These are phyloP conservation scores for Marasmarcha lunaedactyla DNA, from an alignment of 2,888 invertebrate species.

Conservation along the genomic window DNA sequence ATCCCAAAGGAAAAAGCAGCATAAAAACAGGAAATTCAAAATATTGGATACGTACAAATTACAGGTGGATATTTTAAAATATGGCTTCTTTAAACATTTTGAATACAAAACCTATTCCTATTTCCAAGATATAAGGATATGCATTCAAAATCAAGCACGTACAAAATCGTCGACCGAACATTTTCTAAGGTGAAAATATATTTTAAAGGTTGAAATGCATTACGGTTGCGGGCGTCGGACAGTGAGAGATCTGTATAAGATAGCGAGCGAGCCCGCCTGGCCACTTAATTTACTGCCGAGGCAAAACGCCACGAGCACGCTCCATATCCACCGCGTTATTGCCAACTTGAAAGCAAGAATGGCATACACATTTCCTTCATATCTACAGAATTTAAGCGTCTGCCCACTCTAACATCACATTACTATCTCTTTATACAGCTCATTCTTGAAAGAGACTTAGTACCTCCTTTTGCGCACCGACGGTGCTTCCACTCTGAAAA, in stretches of 20 bases:
- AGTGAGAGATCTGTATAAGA: conserved; percentile 40
- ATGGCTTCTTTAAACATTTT: not conserved
- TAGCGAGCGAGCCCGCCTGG: conserved; percentile 40
- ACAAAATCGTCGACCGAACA: conserved; percentile 1
- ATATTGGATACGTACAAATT: no score
- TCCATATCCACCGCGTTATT: conserved; percentile 63
- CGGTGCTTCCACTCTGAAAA: conserved; percentile 5
- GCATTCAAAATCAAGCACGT: conserved; percentile 1
- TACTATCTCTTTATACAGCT: conserved; percentile 33
- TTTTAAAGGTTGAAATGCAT: not conserved
- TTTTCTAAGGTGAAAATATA: not conserved
- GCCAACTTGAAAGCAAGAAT: conserved; percentile 66
- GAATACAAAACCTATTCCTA: not conserved
- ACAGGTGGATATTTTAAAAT: no score
- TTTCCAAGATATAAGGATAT: not conserved
- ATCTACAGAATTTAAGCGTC: conserved; percentile 54
- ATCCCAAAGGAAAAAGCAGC: no score
- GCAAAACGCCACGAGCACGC: conserved; percentile 60
- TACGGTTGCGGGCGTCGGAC: conserved; percentile 18
- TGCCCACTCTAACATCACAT: conserved; percentile 43
- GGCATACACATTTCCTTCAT: conserved; percentile 59
- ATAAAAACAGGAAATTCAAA: no score
- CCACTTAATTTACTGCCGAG: conserved; percentile 58
- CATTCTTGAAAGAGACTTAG: conserved; percentile 20
- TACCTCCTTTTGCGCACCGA: conserved; percentile 17